Conservation (phyloP, 2,888 invertebrate genomes). For the Cheilosia pagana region DNA sequence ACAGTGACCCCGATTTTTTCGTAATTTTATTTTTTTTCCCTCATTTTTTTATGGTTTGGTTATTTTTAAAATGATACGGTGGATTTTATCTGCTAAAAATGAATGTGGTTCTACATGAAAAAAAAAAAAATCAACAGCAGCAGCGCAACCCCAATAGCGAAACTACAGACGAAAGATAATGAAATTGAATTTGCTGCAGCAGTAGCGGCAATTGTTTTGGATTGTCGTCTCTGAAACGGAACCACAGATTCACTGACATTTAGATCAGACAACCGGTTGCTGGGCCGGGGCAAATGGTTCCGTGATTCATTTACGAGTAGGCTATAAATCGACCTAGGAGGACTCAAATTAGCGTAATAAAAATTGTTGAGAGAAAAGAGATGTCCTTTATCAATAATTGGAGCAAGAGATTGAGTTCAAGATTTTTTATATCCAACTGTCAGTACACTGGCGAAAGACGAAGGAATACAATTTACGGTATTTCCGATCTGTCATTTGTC, state of each 20-base stretch:
- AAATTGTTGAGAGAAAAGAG: neutral
- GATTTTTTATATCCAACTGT: slow-evolving; percentile 37
- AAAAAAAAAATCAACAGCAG: slow-evolving; percentile 6
- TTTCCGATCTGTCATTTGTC: slow-evolving; percentile 5
- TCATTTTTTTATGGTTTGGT: slow-evolving; percentile 46
- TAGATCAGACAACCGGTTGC: slow-evolving; percentile 68
- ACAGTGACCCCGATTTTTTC: slow-evolving; percentile 71
- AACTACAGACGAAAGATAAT: slow-evolving; percentile 61
- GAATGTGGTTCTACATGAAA: neutral
- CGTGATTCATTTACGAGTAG: slow-evolving; percentile 52
- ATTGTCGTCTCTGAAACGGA: slow-evolving; percentile 56
- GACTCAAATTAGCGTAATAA: slow-evolving; percentile 38
- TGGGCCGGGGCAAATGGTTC: slow-evolving; percentile 43
- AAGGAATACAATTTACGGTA: neutral
- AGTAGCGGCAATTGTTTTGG: slow-evolving; percentile 44
- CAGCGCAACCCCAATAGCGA: slow-evolving; percentile 55
- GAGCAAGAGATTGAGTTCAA: slow-evolving; percentile 63
- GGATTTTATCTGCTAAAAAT: slow-evolving; percentile 54
- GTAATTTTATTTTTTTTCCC: slow-evolving; percentile 6
- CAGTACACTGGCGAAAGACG: too few species aligned
- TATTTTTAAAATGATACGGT: slow-evolving; percentile 72
- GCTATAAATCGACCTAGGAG: slow-evolving; percentile 18
- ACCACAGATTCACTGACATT: slow-evolving; percentile 73
- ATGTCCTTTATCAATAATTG: slow-evolving; percentile 28
- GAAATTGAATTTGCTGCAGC: slow-evolving; percentile 59